Conservation (phyloP, 30 jellyfish, hydroid and myxozoan species). For the Aurelia sp. region DNA sequence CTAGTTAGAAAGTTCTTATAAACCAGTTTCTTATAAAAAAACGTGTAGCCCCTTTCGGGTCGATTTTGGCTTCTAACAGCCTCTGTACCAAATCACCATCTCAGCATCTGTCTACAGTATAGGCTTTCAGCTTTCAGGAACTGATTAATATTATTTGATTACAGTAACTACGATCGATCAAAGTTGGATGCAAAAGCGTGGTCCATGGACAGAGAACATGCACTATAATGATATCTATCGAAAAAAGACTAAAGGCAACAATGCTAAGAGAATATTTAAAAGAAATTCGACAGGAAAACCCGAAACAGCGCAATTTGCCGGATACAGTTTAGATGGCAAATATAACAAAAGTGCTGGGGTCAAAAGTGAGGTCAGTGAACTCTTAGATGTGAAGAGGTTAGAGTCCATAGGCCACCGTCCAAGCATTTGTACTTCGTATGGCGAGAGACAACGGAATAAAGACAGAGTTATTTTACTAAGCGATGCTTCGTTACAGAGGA, state of each 20-base stretch:
- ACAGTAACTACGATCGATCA: slow-evolving; percentile 39
- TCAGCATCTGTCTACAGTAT: too few relatives aligned
- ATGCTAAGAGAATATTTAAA: neutral
- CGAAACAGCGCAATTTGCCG: neutral
- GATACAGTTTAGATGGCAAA: neutral
- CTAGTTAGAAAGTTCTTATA: too few relatives aligned
- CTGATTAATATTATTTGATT: neutral
- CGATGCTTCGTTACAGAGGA: slow-evolving; percentile 41
- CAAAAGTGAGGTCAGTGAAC: neutral
- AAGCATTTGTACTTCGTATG: too few relatives aligned
- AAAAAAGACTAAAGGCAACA: neutral
- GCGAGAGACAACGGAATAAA: slow-evolving; percentile 8
- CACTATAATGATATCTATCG: neutral
- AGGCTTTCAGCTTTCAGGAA: too few relatives aligned
- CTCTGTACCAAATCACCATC: too few relatives aligned
- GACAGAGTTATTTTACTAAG: slow-evolving; percentile 31
- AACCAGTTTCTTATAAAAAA: too few relatives aligned
- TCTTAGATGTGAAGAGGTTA: neutral
- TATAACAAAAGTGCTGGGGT: neutral
- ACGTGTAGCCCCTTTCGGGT: too few relatives aligned
- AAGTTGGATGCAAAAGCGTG: slow-evolving; percentile 16
- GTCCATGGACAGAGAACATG: slow-evolving; percentile 18
- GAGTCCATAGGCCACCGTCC: neutral
- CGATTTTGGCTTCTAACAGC: too few relatives aligned
- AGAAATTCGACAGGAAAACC: neutral